A percentile compares a stretch with the other conserved stretches of the same genome.
phyloP scores from a whole-genome alignment of 92 coral and sea anemone species.

The Parazoanthus darwini region DNA sequence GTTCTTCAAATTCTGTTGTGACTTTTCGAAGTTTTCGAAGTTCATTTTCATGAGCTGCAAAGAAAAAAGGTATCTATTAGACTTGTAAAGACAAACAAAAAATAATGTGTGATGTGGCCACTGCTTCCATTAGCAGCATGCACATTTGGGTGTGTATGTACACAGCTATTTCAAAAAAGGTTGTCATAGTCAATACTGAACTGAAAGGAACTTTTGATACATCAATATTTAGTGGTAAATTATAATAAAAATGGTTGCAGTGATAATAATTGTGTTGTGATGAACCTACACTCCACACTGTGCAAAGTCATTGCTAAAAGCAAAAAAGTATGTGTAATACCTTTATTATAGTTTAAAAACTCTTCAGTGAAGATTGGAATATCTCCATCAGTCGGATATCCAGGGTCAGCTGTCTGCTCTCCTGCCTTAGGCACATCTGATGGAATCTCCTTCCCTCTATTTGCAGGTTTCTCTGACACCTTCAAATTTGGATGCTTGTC shows the following conservation, averaged over 20 bases:
- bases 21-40: conserved; percentile 94
- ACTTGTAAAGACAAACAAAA: background rate
- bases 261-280: no score
- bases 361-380: conserved; percentile 98
- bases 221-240: no score
- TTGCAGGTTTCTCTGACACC: conserved; percentile 49
- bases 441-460: background rate
- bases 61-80: conserved; percentile 4
- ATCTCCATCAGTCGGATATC: conserved; percentile 79
- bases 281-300: no score
- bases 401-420: conserved; percentile 47
- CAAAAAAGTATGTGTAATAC: no score
- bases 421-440: conserved; percentile 52
- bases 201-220: no score
- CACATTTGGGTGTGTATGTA: no score
- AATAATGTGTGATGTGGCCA: no score
- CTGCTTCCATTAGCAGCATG: background rate
- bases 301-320: no score
- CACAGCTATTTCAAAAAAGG: no score
- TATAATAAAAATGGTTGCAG: no score
- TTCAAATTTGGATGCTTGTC: conserved; percentile 50
- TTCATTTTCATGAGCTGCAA: conserved; percentile 91
- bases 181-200: no score
- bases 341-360: conserved; percentile 95
- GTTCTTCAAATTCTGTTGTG: conserved; percentile 97